These are phyloP conservation scores for Ornithoptera priamus DNA, from an alignment of 2,888 invertebrate species.

Conservation along the genomic window DNA sequence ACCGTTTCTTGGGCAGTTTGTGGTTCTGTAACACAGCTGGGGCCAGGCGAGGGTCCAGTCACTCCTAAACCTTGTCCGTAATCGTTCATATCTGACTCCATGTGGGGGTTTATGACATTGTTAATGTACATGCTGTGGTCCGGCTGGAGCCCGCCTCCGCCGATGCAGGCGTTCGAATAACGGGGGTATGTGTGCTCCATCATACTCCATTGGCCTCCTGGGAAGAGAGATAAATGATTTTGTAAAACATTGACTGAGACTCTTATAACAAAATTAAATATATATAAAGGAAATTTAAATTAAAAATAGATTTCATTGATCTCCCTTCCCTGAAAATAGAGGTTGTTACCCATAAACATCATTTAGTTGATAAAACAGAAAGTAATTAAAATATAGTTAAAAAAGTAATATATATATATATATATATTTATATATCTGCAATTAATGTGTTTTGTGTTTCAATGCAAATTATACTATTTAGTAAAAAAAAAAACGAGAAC, in stretches of 20 bases:
- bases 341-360: conserved; percentile 35
- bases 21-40: conserved; percentile 58
- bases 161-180: conserved; percentile 85
- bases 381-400: no score
- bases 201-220: conserved; percentile 93
- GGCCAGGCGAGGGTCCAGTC: conserved; percentile 66
- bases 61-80: conserved; percentile 59
- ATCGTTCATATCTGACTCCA: conserved; percentile 60
- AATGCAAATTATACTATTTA: no score
- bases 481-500: no score
- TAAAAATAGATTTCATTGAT: conserved; percentile 62
- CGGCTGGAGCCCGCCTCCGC: conserved; percentile 76
- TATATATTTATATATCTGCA: no score
- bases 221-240: conserved; percentile 82
- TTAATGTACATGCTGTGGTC: conserved; percentile 81
- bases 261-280: conserved; percentile 31
- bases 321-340: conserved; percentile 77
- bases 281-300: conserved; percentile 31
- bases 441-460: no score
- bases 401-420: no score
- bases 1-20: conserved; percentile 49
- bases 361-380: not conserved
- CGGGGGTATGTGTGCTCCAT: conserved; percentile 90
- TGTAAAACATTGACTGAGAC: conserved; percentile 52
- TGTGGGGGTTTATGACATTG: conserved; percentile 68